phyloP scores from a whole-genome alignment of 2,888 invertebrate species.

The Nomada fabriciana region DNA sequence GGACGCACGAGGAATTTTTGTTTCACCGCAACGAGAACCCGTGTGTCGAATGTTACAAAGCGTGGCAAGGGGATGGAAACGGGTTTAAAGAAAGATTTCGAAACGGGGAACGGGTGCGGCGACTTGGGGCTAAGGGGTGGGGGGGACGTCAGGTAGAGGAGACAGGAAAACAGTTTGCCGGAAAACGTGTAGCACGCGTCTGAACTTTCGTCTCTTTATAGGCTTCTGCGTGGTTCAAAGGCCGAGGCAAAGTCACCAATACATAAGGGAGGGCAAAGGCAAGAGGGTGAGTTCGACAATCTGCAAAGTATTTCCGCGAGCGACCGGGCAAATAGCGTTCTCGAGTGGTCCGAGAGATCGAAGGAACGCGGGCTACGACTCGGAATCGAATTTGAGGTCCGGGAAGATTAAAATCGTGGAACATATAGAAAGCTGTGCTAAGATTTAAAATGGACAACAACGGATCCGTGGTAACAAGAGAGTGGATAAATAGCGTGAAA shows the following conservation, averaged over 20 bases:
- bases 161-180: slow-evolving; percentile 52
- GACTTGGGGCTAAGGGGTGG: not conserved
- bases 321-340: slow-evolving; percentile 18
- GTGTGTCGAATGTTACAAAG: slow-evolving; percentile 52
- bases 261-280: slow-evolving; percentile 93
- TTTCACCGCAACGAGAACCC: slow-evolving; percentile 26
- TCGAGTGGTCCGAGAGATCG: not conserved
- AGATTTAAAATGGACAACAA: too few species aligned
- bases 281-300: slow-evolving; percentile 89
- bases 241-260: slow-evolving; percentile 92
- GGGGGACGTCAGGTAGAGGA: slow-evolving; percentile 5
- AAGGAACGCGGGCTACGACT: not conserved
- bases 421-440: not conserved
- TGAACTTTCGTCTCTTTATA: slow-evolving; percentile 81
- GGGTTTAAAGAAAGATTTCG: slow-evolving; percentile 44
- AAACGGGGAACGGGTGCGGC: slow-evolving; percentile 2
- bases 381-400: not conserved
- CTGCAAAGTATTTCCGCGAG: slow-evolving; percentile 47
- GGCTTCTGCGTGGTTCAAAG: slow-evolving; percentile 94
- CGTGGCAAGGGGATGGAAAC: slow-evolving; percentile 9
- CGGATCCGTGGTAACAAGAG: too few species aligned
- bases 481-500: too few species aligned
- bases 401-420: not conserved
- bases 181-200: slow-evolving; percentile 39
- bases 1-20: slow-evolving; percentile 54